phyloP scores from a whole-genome alignment of 1,140 invertebrate genomes.

The Archivesica marissinica region DNA sequence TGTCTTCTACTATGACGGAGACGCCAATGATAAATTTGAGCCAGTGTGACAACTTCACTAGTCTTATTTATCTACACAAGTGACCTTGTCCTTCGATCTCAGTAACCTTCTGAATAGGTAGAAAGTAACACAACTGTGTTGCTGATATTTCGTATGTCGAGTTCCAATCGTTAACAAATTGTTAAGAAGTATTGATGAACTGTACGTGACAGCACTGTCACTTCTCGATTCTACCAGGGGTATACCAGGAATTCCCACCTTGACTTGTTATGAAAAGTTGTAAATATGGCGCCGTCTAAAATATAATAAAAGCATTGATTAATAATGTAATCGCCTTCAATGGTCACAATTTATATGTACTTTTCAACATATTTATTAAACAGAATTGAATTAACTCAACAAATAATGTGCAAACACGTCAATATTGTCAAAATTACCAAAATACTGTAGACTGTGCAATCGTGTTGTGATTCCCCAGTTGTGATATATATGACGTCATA shows the following conservation, averaged over 20 bases:
- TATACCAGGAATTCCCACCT: conserved; percentile 58
- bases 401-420: background rate
- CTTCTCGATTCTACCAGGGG: too few species aligned
- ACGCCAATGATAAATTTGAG: conserved; percentile 35
- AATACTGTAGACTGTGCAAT: background rate
- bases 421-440: background rate
- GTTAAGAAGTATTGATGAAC: too few species aligned
- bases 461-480: background rate
- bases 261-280: background rate
- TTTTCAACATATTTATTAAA: background rate
- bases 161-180: too few species aligned
- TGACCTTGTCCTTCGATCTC: conserved; percentile 41
- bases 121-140: too few species aligned
- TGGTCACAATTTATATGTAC: too few species aligned
- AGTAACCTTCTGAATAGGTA: background rate
- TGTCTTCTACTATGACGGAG: conserved; percentile 64
- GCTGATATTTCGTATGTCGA: background rate
- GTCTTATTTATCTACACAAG: conserved; percentile 5
- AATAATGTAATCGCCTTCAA: too few species aligned
- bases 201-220: too few species aligned
- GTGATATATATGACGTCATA: conserved; percentile 46
- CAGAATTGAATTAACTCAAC: background rate
- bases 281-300: conserved; percentile 24
- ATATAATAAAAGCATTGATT: background rate
- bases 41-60: conserved; percentile 49